phyloP scores from a whole-genome alignment of 1,140 invertebrate genomes.

The Halesus radiatus region DNA sequence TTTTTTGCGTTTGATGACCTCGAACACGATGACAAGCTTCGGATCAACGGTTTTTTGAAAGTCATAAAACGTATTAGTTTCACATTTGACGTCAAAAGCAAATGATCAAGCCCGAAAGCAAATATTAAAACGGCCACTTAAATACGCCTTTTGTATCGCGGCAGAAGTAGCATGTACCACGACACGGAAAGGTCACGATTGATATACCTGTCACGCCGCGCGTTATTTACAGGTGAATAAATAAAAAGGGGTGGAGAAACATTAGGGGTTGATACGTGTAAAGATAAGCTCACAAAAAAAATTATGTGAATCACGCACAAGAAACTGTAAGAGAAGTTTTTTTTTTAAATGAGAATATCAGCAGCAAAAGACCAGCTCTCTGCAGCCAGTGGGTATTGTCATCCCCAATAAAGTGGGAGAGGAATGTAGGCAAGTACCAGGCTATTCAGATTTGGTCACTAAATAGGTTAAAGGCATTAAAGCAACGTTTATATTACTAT shows the following conservation, averaged over 20 bases:
- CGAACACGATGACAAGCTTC: no score
- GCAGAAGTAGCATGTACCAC: background rate
- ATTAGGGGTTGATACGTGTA: constrained; percentile 3
- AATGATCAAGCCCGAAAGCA: background rate
- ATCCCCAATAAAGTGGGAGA: no score
- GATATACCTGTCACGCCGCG: constrained; percentile 42
- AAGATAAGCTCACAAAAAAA: constrained; percentile 12
- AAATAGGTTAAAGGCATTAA: no score
- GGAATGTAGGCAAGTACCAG: no score
- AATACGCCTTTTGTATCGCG: no score
- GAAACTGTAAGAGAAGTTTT: no score
- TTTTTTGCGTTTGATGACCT: no score
- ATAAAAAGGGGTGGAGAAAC: constrained; percentile 30
- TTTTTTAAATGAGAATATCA: no score
- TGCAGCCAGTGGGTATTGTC: no score
- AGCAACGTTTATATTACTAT: no score
- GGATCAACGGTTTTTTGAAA: background rate
- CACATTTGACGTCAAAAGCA: constrained; percentile 19
- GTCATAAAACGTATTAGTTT: constrained; percentile 9
- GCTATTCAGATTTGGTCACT: no score
- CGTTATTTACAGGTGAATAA: constrained; percentile 45
- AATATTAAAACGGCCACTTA: constrained; percentile 3
- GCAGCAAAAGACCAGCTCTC: no score
- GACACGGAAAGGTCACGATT: constrained; percentile 41
- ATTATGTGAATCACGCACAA: background rate